A percentile compares a stretch with the other conserved stretches of the same genome.
Conservation (phyloP, 1,140 invertebrate species). For the Philotrypesis tridentata region DNA sequence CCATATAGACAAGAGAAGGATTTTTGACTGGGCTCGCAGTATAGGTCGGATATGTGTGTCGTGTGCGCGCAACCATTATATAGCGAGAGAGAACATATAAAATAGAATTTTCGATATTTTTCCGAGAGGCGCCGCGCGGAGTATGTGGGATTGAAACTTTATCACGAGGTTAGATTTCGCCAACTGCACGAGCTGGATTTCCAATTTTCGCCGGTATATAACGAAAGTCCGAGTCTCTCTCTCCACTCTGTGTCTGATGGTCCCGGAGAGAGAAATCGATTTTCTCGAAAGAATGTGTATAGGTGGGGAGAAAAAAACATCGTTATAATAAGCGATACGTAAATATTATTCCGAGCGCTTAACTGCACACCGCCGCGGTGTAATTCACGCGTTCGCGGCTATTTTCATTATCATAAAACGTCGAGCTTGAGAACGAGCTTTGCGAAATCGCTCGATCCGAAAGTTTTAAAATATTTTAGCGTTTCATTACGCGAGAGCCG, state of each 20-base stretch:
- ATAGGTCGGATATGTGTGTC: no score
- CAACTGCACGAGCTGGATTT: not conserved
- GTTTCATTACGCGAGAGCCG: constrained; percentile 3
- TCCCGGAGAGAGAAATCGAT: not conserved
- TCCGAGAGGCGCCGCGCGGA: not conserved
- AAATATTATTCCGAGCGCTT: not conserved
- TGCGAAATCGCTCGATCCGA: constrained; percentile 9
- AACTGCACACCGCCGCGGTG: not conserved
- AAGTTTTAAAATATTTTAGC: constrained; percentile 33
- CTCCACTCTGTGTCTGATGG: no score
- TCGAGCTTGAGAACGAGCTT: not conserved
- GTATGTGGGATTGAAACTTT: not conserved
- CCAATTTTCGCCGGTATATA: not conserved
- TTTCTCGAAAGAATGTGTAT: not conserved
- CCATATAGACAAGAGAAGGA: not conserved
- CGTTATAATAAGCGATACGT: not conserved
- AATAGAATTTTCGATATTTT: not conserved
- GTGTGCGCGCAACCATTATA: not conserved
- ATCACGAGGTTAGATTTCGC: not conserved
- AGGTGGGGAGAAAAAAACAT: not conserved
- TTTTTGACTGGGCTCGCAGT: not conserved
- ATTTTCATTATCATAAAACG: constrained; percentile 30
- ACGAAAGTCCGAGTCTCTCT: not conserved
- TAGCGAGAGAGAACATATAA: not conserved
- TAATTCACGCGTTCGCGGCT: constrained; percentile 1